These are phyloP conservation scores for Rhadinocentrus ornatus DNA, from an alignment of 2,797 vertebrate genomes.

Conservation along the genomic window DNA sequence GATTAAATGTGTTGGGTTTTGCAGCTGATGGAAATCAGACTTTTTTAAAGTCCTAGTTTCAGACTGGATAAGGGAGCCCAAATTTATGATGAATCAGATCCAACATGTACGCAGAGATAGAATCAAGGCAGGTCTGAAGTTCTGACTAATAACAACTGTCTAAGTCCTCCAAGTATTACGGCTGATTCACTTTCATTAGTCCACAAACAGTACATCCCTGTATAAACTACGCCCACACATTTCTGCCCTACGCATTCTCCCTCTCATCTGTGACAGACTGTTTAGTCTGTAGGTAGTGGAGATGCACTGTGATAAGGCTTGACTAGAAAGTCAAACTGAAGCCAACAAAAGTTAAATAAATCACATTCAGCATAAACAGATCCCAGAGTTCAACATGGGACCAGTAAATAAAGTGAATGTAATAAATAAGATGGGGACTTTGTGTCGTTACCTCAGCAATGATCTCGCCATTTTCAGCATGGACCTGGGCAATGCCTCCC, in stretches of 20 bases:
- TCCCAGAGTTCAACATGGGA: constrained; percentile 19
- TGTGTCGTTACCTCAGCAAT: constrained; percentile 91
- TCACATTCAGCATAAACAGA: constrained; percentile 33
- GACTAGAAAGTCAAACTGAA: constrained; percentile 13
- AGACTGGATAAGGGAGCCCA: constrained; percentile 26
- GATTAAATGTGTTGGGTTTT: constrained; percentile 28
- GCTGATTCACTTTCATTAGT: constrained; percentile 56
- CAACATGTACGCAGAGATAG: constrained; percentile 50
- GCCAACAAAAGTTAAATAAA: constrained; percentile 29
- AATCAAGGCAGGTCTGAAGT: constrained; percentile 57
- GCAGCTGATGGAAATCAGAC: constrained; percentile 53
- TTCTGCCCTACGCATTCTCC: constrained; percentile 26
- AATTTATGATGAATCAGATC: constrained; percentile 49
- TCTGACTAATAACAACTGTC: constrained; percentile 57
- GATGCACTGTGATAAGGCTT: constrained; percentile 40
- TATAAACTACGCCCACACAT: constrained; percentile 59
- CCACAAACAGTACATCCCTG: constrained; percentile 23
- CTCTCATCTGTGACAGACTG: constrained; percentile 51
- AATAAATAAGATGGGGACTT: background rate
- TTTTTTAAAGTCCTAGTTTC: constrained; percentile 40
- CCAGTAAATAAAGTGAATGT: constrained; percentile 10
- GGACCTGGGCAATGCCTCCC: constrained; percentile 94
- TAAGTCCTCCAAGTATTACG: constrained; percentile 47
- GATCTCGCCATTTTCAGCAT: constrained; percentile 98
- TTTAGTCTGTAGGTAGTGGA: constrained; percentile 67